Evolutionary conservation across 2,888 invertebrate genomes (phyloP).

Genomic region (Listrodromus nycthemerus): DNA sequence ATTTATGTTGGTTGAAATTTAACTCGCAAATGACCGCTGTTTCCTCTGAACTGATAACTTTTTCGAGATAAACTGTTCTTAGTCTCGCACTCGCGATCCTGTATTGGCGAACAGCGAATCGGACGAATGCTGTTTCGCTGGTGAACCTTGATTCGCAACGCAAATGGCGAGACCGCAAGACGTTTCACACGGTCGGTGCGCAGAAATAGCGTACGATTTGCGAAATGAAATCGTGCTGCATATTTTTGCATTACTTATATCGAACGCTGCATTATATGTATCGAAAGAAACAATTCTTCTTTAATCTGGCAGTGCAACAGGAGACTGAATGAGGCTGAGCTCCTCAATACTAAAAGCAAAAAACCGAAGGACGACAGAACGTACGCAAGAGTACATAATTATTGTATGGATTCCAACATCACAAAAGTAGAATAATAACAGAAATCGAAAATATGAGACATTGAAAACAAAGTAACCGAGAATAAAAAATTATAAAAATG

Average conservation of each 20-base stretch:
- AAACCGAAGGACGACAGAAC: not conserved
- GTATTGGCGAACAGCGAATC: slow-evolving; percentile 26
- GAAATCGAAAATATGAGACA: not conserved
- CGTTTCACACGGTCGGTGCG: not conserved
- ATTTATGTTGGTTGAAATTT: slow-evolving; percentile 75
- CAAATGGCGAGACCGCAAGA: not conserved
- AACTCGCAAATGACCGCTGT: slow-evolving; percentile 70
- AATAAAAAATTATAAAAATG: not conserved
- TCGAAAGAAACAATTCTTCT: not conserved
- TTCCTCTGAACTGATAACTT: slow-evolving; percentile 73
- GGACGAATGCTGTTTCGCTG: slow-evolving; percentile 31
- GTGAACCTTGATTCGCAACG: slow-evolving; percentile 14
- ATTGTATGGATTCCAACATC: not conserved
- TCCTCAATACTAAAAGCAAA: not conserved
- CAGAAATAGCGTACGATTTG: not conserved
- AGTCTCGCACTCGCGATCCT: slow-evolving; percentile 17
- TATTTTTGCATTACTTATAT: not conserved
- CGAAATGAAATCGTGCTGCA: not conserved
- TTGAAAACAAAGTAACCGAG: not conserved
- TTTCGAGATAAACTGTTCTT: slow-evolving; percentile 72
- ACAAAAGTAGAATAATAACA: not conserved
- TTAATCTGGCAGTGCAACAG: not conserved
- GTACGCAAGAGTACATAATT: not conserved
- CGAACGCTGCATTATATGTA: not conserved
- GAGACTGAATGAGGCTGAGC: no score